These are phyloP conservation scores for Trachelus stipa DNA, from an alignment of 2,888 invertebrate species.

Conservation along the genomic window DNA sequence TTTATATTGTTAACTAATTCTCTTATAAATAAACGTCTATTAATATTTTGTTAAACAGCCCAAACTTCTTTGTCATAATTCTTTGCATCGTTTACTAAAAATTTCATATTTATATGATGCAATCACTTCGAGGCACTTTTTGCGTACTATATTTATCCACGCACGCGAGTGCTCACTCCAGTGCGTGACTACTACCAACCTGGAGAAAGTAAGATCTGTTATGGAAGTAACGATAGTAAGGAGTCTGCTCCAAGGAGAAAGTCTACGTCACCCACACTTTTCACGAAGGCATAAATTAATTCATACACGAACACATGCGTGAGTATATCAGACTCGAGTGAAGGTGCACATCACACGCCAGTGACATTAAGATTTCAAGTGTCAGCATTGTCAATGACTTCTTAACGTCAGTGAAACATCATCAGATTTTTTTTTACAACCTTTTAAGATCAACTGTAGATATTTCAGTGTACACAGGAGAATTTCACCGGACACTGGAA, in stretches of 20 bases:
- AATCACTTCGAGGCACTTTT: neutral
- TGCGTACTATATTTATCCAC: neutral
- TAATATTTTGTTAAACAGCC: conserved; percentile 55
- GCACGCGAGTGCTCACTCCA: conserved; percentile 6
- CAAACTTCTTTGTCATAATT: neutral
- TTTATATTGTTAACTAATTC: conserved; percentile 60
- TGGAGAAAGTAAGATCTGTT: conserved; percentile 45
- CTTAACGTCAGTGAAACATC: neutral
- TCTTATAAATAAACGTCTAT: conserved; percentile 60
- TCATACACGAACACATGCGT: conserved; percentile 8
- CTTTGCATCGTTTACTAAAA: neutral
- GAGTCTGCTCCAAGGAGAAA: conserved; percentile 42
- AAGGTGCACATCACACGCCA: conserved; percentile 1
- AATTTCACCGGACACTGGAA: neutral
- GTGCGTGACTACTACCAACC: conserved; percentile 27
- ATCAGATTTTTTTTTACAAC: neutral
- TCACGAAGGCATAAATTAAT: conserved; percentile 34
- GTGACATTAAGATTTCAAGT: neutral
- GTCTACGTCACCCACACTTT: conserved; percentile 40
- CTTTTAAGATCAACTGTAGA: neutral
- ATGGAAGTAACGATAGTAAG: conserved; percentile 38
- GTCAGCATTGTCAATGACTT: neutral
- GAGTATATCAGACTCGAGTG: neutral
- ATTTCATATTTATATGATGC: neutral
- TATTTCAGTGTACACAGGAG: neutral